Conservation (phyloP, 2,113 vertebrate genomes). For the Athene cunicularia region DNA sequence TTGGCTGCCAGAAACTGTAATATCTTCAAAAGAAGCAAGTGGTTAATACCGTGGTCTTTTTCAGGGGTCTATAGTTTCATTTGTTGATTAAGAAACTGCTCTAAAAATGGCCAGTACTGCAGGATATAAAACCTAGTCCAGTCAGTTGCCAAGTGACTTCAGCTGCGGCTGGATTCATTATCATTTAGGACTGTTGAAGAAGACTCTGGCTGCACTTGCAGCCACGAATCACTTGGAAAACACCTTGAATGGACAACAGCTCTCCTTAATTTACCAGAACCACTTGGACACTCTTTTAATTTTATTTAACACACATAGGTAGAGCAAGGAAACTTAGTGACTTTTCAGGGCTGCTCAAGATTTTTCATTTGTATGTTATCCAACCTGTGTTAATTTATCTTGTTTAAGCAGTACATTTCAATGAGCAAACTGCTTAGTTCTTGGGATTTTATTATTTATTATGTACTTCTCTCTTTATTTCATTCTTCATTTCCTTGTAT, state of each 20-base stretch:
- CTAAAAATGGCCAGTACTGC: not conserved
- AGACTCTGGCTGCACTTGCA: not conserved
- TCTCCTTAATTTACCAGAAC: not conserved
- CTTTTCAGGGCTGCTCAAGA: not conserved
- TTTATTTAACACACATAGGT: not conserved
- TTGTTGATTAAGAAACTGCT: not conserved
- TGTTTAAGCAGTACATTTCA: not conserved
- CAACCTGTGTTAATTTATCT: not conserved
- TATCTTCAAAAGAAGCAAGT: not conserved
- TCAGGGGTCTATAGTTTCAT: not conserved
- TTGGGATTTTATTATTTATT: not conserved
- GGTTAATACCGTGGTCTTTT: not conserved
- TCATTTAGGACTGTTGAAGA: not conserved
- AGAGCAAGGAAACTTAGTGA: not conserved
- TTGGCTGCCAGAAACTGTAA: not conserved
- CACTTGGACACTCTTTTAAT: not conserved
- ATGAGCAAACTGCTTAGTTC: not conserved
- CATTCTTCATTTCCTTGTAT: not conserved
- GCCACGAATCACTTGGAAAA: not conserved
- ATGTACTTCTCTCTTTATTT: not conserved
- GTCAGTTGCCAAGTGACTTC: not conserved
- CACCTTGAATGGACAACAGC: not conserved
- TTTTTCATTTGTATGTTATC: not conserved
- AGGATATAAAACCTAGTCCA: not conserved
- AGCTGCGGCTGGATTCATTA: not conserved